Percentiles rank a stretch among this genome's conserved stretches.
These are phyloP conservation scores for Verasper variegatus DNA, from an alignment of 2,113 vertebrate species.

Conservation along the genomic window DNA sequence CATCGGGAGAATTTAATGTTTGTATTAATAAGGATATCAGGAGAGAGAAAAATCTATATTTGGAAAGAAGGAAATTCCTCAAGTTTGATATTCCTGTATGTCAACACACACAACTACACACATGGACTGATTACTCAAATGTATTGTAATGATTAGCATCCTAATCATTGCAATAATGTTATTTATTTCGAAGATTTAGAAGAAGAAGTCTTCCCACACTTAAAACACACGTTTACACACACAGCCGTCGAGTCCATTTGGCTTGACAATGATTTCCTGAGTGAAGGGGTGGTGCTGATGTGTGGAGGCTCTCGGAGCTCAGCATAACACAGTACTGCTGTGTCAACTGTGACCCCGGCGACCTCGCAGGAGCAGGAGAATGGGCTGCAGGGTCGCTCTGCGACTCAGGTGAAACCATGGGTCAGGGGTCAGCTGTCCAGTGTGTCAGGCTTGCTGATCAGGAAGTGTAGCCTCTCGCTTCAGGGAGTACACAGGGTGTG, in stretches of 20 bases:
- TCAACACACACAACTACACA: background rate
- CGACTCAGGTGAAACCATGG: constrained; percentile 76
- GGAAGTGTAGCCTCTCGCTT: constrained; percentile 79
- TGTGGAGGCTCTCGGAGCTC: constrained; percentile 69
- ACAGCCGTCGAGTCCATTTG: constrained; percentile 41
- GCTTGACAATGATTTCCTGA: constrained; percentile 75
- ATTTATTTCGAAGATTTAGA: background rate
- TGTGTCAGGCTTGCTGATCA: constrained; percentile 80
- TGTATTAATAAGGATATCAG: constrained; percentile 35
- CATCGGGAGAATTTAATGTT: constrained; percentile 63
- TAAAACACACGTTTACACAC: constrained; percentile 9
- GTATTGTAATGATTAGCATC: background rate
- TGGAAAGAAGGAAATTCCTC: constrained; percentile 32
- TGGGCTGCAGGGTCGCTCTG: constrained; percentile 54
- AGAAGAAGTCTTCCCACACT: background rate
- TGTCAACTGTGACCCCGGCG: constrained; percentile 78
- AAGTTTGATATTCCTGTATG: background rate
- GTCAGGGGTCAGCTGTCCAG: constrained; percentile 79
- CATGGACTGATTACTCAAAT: background rate
- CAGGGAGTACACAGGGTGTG: constrained; percentile 76
- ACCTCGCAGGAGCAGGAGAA: constrained; percentile 68
- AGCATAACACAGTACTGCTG: constrained; percentile 81
- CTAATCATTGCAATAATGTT: background rate
- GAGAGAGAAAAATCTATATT: constrained; percentile 40
- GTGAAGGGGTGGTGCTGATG: constrained; percentile 68